Conservation (phyloP, 2,113 vertebrate genomes). For the Eurystomus gularis region DNA sequence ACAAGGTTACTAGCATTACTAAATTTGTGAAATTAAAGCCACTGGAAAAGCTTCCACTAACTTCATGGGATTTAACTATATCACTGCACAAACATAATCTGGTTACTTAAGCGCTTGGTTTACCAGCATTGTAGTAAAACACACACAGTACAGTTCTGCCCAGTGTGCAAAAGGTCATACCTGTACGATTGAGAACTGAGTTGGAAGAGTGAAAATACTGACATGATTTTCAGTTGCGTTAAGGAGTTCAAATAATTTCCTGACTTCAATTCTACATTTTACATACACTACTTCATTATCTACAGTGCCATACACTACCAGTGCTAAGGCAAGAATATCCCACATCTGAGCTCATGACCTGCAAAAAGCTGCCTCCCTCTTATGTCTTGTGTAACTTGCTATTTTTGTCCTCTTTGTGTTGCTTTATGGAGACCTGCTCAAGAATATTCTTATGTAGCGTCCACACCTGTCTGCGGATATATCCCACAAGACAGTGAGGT, state of each 20-base stretch:
- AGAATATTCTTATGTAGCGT: not conserved
- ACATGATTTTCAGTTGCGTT: not conserved
- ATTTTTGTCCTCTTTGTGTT: not conserved
- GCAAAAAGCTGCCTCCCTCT: not conserved
- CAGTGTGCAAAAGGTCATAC: not conserved
- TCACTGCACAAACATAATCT: not conserved
- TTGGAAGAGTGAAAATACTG: not conserved
- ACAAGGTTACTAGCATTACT: not conserved
- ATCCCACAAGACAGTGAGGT: not conserved
- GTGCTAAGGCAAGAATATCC: not conserved
- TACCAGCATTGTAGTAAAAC: not conserved
- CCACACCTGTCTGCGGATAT: not conserved
- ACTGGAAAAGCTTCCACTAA: not conserved
- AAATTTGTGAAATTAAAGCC: not conserved
- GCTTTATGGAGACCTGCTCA: not conserved
- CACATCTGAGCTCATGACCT: not conserved
- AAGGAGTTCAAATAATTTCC: not conserved
- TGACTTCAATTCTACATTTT: not conserved
- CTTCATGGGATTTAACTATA: not conserved
- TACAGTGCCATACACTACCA: not conserved
- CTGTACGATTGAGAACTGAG: accelerated
- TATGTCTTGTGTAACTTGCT: not conserved
- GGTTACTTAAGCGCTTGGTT: not conserved
- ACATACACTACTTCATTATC: not conserved
- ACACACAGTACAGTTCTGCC: not conserved